These are phyloP conservation scores for Enhydra lutris DNA, from an alignment of 2,113 vertebrate species.

Conservation along the genomic window DNA sequence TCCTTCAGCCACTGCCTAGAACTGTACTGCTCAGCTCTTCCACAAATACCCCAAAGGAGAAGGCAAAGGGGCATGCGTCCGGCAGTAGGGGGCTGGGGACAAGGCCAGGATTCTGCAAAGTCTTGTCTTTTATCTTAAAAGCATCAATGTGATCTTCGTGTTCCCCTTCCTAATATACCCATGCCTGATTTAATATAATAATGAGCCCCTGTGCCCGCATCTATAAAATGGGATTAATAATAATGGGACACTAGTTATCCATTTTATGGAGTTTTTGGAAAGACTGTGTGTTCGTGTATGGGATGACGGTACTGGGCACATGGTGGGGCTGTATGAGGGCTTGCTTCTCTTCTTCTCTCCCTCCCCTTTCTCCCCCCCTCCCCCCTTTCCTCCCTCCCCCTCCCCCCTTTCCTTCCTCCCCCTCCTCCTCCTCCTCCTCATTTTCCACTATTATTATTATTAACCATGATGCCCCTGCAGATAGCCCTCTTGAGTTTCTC, in stretches of 20 bases:
- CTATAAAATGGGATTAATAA: not conserved
- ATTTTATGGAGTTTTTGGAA: not conserved
- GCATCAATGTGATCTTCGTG: not conserved
- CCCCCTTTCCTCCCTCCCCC: fast-evolving
- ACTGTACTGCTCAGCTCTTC: not conserved
- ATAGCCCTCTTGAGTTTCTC: not conserved
- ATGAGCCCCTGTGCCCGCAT: not conserved
- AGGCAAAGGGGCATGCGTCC: fast-evolving
- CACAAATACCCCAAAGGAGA: not conserved
- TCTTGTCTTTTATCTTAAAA: not conserved
- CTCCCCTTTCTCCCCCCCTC: too few relatives aligned
- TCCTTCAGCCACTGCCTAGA: not conserved
- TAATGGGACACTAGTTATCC: not conserved
- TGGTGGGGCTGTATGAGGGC: not conserved
- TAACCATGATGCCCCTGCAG: not conserved
- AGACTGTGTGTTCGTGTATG: not conserved
- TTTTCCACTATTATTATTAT: not conserved
- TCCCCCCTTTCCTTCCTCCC: fast-evolving
- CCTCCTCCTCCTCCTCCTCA: too few relatives aligned
- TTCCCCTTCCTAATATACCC: not conserved
- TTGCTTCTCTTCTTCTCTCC: not conserved
- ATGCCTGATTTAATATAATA: not conserved
- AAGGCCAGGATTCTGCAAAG: not conserved
- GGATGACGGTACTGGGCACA: not conserved
- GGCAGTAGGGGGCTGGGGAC: not conserved